Evolutionary conservation across 2,888 invertebrate genomes (phyloP).

Genomic region (Dasysyrphus tricinctus): DNA sequence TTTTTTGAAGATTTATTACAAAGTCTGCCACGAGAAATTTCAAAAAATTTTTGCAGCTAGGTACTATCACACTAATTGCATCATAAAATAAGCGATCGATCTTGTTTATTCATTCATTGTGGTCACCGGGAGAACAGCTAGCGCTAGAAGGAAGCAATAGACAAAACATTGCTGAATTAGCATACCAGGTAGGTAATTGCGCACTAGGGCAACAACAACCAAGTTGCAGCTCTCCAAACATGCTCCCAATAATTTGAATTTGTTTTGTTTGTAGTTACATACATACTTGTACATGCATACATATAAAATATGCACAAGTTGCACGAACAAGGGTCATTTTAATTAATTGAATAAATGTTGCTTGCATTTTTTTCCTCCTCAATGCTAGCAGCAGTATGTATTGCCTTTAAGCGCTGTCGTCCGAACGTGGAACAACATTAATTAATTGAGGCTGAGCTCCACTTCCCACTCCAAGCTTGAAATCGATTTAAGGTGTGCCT

Average conservation of each 20-base stretch:
- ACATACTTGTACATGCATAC: constrained; percentile 29
- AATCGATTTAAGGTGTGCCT: constrained; percentile 74
- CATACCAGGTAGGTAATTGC: constrained; percentile 70
- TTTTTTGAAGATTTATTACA: neutral
- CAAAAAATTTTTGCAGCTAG: neutral
- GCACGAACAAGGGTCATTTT: constrained; percentile 72
- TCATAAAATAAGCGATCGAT: constrained; percentile 25
- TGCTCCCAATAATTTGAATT: constrained; percentile 65
- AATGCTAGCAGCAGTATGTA: constrained; percentile 18
- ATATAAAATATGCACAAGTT: constrained; percentile 30
- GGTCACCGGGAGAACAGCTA: neutral
- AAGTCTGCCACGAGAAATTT: neutral
- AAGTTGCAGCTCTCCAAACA: constrained; percentile 34
- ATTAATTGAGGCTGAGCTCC: constrained; percentile 73
- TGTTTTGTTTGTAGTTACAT: constrained; percentile 18
- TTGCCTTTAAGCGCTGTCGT: constrained; percentile 58
- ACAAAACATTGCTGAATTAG: constrained; percentile 60
- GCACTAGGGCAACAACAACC: constrained; percentile 40
- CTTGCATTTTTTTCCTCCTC: constrained; percentile 53
- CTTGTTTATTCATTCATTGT: neutral
- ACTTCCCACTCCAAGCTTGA: constrained; percentile 67
- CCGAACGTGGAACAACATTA: constrained; percentile 72
- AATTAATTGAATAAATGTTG: constrained; percentile 73
- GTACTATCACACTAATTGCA: constrained; percentile 40
- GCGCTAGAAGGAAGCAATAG: constrained; percentile 27